Conservation (phyloP, 2,113 vertebrate genomes). For the Acrocephalus arundinaceus region DNA sequence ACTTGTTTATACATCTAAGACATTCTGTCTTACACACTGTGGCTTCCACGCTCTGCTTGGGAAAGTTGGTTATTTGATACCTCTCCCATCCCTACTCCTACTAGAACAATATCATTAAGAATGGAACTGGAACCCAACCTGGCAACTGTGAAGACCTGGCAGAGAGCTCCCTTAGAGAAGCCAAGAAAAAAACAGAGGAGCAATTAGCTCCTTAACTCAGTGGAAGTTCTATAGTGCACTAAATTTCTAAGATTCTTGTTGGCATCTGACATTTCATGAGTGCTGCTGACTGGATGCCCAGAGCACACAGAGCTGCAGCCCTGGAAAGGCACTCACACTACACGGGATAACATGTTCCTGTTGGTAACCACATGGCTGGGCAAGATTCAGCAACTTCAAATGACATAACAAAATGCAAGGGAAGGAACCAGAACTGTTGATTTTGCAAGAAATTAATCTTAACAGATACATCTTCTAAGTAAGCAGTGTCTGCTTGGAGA, state of each 20-base stretch:
- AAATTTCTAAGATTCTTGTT: background rate
- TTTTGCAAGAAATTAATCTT: background rate
- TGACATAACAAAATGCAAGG: background rate
- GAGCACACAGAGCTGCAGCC: background rate
- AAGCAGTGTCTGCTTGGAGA: background rate
- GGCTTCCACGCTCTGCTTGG: background rate
- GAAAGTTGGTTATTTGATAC: background rate
- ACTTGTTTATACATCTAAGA: background rate
- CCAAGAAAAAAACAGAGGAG: background rate
- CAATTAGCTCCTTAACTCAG: background rate
- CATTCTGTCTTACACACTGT: background rate
- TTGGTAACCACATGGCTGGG: background rate
- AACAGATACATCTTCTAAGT: background rate
- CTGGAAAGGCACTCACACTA: background rate
- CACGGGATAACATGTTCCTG: background rate
- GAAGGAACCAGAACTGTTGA: background rate
- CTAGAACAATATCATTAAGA: background rate
- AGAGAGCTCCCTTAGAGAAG: background rate
- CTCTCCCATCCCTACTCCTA: background rate
- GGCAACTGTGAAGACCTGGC: background rate
- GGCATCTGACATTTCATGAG: background rate
- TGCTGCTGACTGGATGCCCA: background rate
- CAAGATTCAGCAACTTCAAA: background rate
- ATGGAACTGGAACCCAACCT: background rate
- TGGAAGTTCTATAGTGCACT: background rate